Percentiles rank a stretch among this genome's conserved stretches.
Conservation (phyloP, 2,888 invertebrate genomes). For the Strigamia maritima region DNA sequence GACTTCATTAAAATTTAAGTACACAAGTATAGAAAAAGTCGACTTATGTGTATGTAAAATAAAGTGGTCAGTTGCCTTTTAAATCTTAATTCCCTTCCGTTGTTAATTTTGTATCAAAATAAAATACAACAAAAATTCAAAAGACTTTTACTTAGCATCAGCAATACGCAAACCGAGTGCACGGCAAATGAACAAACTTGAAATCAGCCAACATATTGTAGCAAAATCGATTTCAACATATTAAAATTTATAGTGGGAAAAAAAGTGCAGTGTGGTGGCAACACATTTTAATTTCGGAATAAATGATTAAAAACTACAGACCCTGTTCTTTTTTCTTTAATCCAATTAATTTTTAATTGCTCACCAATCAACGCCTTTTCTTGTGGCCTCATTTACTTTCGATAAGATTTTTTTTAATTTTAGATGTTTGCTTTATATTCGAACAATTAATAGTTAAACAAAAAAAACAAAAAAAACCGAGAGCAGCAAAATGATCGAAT, state of each 20-base stretch:
- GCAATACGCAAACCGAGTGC: no score
- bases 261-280: not conserved
- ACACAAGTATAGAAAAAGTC: no score
- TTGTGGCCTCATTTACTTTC: not conserved
- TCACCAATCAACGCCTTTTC: not conserved
- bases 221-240: no score
- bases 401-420: not conserved
- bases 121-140: no score
- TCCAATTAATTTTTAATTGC: constrained; percentile 26
- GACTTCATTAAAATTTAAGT: no score
- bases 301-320: constrained; percentile 3
- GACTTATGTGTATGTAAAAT: no score
- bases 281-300: not conserved
- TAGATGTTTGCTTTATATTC: not conserved
- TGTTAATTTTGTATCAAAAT: no score
- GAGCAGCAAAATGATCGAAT: not conserved
- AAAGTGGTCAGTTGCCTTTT: no score
- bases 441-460: no score
- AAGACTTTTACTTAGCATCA: not conserved
- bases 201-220: no score
- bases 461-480: not conserved
- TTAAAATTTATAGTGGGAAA: not conserved
- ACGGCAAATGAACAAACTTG: no score
- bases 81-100: no score
- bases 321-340: not conserved